Percentiles rank a stretch among this genome's conserved stretches.
Conservation (phyloP, 2,888 invertebrate species). For the Steromphala cineraria region DNA sequence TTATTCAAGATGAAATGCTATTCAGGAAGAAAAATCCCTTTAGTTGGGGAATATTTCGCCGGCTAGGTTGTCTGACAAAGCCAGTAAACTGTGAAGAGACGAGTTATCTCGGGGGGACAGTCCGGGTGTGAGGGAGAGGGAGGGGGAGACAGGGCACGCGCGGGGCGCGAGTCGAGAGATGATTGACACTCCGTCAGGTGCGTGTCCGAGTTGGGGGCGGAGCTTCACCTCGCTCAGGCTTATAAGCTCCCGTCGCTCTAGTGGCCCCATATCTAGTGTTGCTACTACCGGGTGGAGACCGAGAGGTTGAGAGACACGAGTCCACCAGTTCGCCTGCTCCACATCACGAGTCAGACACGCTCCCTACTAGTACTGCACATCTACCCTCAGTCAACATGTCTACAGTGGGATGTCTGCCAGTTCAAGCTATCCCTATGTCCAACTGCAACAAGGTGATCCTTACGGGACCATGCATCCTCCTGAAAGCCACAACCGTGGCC, state of each 20-base stretch:
- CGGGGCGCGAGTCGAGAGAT: conserved; percentile 25
- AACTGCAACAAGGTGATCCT: conserved; percentile 19
- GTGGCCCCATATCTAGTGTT: background rate
- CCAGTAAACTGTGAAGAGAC: background rate
- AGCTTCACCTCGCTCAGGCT: background rate
- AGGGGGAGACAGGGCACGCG: conserved; percentile 28
- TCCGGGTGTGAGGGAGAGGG: background rate
- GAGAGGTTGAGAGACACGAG: conserved; percentile 1
- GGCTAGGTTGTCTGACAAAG: background rate
- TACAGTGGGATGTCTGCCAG: conserved; percentile 16
- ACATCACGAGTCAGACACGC: conserved; percentile 11
- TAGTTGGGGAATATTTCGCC: background rate
- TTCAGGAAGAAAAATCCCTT: too few relatives aligned
- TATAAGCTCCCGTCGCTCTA: background rate
- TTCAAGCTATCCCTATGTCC: conserved; percentile 26
- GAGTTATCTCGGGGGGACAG: background rate
- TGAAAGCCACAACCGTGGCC: conserved; percentile 27
- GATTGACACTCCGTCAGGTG: conserved; percentile 31
- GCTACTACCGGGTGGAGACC: background rate
- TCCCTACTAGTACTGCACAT: background rate
- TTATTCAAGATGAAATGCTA: too few relatives aligned
- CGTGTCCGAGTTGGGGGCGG: conserved; percentile 20
- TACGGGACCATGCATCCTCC: conserved; percentile 31
- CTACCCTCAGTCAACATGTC: background rate
- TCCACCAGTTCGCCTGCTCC: background rate